A percentile compares a stretch with the other conserved stretches of the same genome.
These are phyloP conservation scores for Alauda arvensis DNA, from an alignment of 2,797 vertebrate species.

Conservation along the genomic window DNA sequence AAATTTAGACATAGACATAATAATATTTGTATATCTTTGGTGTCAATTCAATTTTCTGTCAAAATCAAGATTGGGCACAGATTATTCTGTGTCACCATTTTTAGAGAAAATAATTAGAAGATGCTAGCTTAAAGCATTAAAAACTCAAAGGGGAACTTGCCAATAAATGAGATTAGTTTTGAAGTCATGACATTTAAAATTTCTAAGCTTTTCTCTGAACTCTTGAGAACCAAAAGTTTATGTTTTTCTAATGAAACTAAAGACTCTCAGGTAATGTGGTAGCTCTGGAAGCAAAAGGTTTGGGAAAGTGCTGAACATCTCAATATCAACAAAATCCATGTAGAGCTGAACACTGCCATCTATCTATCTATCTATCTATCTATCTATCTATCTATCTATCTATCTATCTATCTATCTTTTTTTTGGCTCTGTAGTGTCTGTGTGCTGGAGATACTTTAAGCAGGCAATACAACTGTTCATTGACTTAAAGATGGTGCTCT, in stretches of 20 bases:
- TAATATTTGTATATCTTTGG: neutral
- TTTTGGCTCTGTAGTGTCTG: neutral
- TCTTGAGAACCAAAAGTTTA: neutral
- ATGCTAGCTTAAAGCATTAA: neutral
- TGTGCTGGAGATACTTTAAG: neutral
- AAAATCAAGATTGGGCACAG: neutral
- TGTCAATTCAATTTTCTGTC: neutral
- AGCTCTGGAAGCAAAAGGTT: neutral
- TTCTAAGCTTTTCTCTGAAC: neutral
- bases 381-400: neutral
- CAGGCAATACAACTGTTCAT: no score
- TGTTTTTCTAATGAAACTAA: neutral
- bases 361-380: neutral
- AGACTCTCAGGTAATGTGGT: neutral
- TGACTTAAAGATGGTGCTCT: neutral
- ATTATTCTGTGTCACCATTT: neutral
- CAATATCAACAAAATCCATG: neutral
- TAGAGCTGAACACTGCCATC: constrained; percentile 31
- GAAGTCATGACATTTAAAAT: neutral
- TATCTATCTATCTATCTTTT: neutral
- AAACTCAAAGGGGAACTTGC: neutral
- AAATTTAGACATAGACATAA: neutral
- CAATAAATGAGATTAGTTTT: neutral
- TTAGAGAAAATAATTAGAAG: neutral
- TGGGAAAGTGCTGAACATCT: neutral